phyloP scores from a whole-genome alignment of 2,797 vertebrate genomes.

The Typhlichthys subterraneus region DNA sequence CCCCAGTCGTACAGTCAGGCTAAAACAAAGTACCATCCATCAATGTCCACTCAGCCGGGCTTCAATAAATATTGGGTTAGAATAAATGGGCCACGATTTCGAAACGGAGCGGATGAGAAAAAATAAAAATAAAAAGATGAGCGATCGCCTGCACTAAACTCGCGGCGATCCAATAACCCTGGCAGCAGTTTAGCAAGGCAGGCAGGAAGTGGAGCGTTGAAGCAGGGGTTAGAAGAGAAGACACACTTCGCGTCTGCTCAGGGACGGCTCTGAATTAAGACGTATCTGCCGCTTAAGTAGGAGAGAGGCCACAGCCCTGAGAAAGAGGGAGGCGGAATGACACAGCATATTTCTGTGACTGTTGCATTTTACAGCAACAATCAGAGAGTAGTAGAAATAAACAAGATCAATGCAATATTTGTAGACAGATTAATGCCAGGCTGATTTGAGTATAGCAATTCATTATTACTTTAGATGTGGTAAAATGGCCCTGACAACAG shows the following conservation, averaged over 20 bases:
- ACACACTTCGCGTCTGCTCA: constrained; percentile 51
- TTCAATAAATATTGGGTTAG: constrained; percentile 78
- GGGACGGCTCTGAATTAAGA: constrained; percentile 49
- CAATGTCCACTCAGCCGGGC: constrained; percentile 66
- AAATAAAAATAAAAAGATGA: constrained; percentile 16
- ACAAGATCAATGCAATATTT: constrained; percentile 7
- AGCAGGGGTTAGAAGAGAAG: constrained; percentile 55
- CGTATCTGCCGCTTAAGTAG: constrained; percentile 51
- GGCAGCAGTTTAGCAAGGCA: constrained; percentile 49
- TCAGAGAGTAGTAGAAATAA: constrained; percentile 1
- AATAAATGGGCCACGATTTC: constrained; percentile 78
- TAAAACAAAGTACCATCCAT: constrained; percentile 71
- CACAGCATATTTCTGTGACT: constrained; percentile 46
- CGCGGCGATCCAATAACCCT: constrained; percentile 60
- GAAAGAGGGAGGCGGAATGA: constrained; percentile 36
- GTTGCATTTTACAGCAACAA: constrained; percentile 30
- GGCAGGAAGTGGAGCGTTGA: constrained; percentile 13
- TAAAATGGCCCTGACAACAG: too few species aligned
- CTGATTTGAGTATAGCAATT: too few species aligned
- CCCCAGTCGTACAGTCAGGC: constrained; percentile 50
- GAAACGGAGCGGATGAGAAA: constrained; percentile 39
- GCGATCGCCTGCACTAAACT: constrained; percentile 57
- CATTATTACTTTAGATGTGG: too few species aligned
- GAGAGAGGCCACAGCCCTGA: constrained; percentile 42
- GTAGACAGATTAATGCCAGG: background rate